phyloP scores from a whole-genome alignment of 2,888 invertebrate species.

The Chaitophorus viminalis region DNA sequence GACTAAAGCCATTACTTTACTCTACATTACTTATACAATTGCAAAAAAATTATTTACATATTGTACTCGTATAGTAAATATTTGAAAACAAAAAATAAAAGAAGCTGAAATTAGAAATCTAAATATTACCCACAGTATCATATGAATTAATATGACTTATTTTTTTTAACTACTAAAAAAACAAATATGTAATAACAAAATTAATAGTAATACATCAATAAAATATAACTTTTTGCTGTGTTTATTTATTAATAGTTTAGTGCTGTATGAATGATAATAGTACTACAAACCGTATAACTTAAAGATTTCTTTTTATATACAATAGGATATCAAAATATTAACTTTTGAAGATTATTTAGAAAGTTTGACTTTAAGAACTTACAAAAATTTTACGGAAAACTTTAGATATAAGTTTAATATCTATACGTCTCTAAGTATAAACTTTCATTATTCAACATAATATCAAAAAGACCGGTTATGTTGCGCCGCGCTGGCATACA shows the following conservation, averaged over 20 bases:
- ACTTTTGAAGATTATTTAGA: slow-evolving; percentile 13
- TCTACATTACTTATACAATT: too few species aligned
- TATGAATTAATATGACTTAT: neutral
- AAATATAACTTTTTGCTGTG: neutral
- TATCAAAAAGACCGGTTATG: slow-evolving; percentile 14
- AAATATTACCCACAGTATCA: neutral
- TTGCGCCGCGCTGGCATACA: neutral
- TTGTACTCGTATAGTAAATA: too few species aligned
- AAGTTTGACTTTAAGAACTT: slow-evolving; percentile 15
- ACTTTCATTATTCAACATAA: slow-evolving; percentile 32
- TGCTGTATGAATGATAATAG: neutral
- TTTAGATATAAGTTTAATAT: slow-evolving; percentile 18
- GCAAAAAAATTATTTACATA: too few species aligned
- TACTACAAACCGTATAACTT: neutral
- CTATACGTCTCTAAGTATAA: neutral
- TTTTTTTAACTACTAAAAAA: too few species aligned
- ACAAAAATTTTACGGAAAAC: neutral
- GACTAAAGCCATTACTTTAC: too few species aligned
- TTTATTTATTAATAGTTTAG: neutral
- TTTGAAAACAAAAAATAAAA: too few species aligned
- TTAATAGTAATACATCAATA: neutral
- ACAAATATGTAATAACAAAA: neutral
- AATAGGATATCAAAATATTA: neutral
- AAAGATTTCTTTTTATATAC: neutral
- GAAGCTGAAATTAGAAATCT: neutral